Percentiles rank a stretch among this genome's conserved stretches.
Evolutionary conservation across 2,113 vertebrate species (phyloP).

Genomic region (Pachycephala philippinensis): DNA sequence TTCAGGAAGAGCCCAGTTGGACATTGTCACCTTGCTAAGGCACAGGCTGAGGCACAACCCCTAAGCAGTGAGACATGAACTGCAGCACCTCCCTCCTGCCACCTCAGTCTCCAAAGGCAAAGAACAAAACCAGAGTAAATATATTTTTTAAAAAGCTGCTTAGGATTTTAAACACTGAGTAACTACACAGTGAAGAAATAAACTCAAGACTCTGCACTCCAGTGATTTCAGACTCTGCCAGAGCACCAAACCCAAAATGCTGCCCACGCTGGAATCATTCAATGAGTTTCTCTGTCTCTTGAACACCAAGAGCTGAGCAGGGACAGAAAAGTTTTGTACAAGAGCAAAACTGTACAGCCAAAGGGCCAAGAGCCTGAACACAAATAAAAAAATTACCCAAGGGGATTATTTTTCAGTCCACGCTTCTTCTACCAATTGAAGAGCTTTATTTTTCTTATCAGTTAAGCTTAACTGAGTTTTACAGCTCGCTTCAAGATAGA

Average conservation of each 20-base stretch:
- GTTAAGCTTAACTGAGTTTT: not conserved
- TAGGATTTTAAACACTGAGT: not conserved
- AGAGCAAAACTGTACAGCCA: not conserved
- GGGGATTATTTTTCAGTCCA: not conserved
- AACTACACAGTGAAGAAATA: not conserved
- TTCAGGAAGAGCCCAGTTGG: not conserved
- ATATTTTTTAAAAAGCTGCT: not conserved
- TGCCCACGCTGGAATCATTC: not conserved
- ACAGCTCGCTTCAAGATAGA: not conserved
- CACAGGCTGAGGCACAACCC: not conserved
- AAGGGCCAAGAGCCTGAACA: not conserved
- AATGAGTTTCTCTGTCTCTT: not conserved
- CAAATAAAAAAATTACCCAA: not conserved
- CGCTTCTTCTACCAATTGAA: not conserved
- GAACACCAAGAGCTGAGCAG: not conserved
- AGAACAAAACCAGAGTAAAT: not conserved
- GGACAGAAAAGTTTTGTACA: not conserved
- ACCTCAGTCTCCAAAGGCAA: not conserved
- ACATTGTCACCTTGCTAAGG: not conserved
- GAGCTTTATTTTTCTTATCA: not conserved
- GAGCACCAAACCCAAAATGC: not conserved
- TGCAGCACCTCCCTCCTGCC: not conserved
- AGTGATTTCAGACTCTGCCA: not conserved
- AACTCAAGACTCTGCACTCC: not conserved
- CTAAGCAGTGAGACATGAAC: not conserved